phyloP scores from a whole-genome alignment of 1,140 invertebrate species.

The Coboldia fuscipes region DNA sequence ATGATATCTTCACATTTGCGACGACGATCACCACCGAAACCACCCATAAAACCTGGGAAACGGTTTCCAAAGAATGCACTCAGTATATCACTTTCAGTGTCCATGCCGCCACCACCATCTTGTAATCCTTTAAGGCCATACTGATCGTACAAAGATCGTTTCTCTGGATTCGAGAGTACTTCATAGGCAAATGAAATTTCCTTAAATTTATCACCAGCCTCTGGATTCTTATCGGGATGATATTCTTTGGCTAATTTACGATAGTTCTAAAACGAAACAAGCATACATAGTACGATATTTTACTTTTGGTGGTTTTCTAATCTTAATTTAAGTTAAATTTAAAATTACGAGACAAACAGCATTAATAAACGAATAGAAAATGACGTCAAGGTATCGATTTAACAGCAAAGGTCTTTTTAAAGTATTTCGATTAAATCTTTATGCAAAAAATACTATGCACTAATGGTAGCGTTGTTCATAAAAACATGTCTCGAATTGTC shows the following conservation, averaged over 20 bases:
- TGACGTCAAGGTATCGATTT: too few species aligned
- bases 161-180: slow-evolving; percentile 31
- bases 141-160: slow-evolving; percentile 45
- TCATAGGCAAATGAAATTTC: slow-evolving; percentile 79
- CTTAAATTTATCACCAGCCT: slow-evolving; percentile 67
- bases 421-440: too few species aligned
- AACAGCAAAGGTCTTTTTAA: too few species aligned
- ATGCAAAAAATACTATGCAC: too few species aligned
- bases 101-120: slow-evolving; percentile 39
- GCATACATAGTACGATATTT: too few species aligned
- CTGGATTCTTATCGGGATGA: slow-evolving; percentile 70
- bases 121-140: slow-evolving; percentile 60
- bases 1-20: slow-evolving; percentile 42
- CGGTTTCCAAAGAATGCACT: slow-evolving; percentile 39
- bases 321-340: too few species aligned
- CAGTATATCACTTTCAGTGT: slow-evolving; percentile 33
- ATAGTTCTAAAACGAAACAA: slow-evolving; percentile 36
- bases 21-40: slow-evolving; percentile 24
- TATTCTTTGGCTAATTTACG: slow-evolving; percentile 69
- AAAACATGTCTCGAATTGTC: too few species aligned
- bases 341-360: too few species aligned
- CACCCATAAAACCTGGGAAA: slow-evolving; percentile 25
- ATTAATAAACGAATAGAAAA: too few species aligned
- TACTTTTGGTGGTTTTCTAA: too few species aligned
- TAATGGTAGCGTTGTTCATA: too few species aligned